Percentiles rank a stretch among this genome's conserved stretches.
These are phyloP conservation scores for Caenorhabditis plicata DNA, from an alignment of 2,888 invertebrate species.

Conservation along the genomic window DNA sequence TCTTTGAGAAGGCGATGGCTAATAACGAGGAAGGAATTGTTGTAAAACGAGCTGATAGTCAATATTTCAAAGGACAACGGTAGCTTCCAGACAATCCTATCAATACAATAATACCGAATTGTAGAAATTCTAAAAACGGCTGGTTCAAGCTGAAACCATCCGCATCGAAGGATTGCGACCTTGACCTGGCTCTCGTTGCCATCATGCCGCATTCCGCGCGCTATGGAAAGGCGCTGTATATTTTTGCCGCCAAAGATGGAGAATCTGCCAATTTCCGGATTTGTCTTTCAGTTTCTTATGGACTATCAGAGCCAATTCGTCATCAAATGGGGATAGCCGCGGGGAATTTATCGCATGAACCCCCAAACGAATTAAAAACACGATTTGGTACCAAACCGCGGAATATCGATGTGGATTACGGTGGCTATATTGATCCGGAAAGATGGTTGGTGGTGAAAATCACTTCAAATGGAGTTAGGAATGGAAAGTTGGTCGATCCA, in stretches of 20 bases:
- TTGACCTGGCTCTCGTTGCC: slow-evolving; percentile 59
- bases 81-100: not conserved
- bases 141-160: slow-evolving; percentile 64
- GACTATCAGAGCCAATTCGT: slow-evolving; percentile 7
- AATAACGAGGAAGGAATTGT: slow-evolving; percentile 62
- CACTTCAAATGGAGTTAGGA: slow-evolving; percentile 55
- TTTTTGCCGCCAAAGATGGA: slow-evolving; percentile 46
- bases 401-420: slow-evolving; percentile 10
- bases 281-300: slow-evolving; percentile 14
- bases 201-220: slow-evolving; percentile 25
- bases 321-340: slow-evolving; percentile 12
- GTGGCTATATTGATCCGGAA: slow-evolving; percentile 37
- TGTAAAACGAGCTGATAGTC: slow-evolving; percentile 48
- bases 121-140: slow-evolving; percentile 34
- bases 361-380: slow-evolving; percentile 16
- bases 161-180: slow-evolving; percentile 46
- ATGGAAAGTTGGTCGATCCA: slow-evolving; percentile 55
- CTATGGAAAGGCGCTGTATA: slow-evolving; percentile 31
- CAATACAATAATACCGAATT: not conserved
- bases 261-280: slow-evolving; percentile 10
- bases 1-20: slow-evolving; percentile 54
- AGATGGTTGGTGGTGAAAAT: slow-evolving; percentile 57
- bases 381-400: slow-evolving; percentile 8
- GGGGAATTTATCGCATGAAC: slow-evolving; percentile 15
- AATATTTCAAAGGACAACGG: slow-evolving; percentile 41